Evolutionary conservation across 2,113 vertebrate species (phyloP).

Genomic region (Erythrolamprus reginae): DNA sequence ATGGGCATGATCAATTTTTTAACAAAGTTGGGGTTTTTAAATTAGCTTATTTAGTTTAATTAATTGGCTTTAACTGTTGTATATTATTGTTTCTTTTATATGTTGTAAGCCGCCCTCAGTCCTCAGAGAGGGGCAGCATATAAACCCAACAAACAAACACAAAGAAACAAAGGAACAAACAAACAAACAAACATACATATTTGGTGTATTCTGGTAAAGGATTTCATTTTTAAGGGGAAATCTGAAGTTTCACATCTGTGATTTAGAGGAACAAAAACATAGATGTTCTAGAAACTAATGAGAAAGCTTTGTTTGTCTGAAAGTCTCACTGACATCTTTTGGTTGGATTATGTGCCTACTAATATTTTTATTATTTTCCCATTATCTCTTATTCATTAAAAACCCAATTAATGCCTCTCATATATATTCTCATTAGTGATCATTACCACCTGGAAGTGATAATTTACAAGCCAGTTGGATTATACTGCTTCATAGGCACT

Average conservation of each 20-base stretch:
- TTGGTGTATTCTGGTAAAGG: neutral
- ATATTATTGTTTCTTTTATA: too few species aligned
- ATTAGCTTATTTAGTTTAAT: too few species aligned
- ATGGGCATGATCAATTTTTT: too few species aligned
- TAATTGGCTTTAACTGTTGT: too few species aligned
- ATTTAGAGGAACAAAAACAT: neutral
- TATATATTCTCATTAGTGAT: neutral
- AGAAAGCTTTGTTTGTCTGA: neutral
- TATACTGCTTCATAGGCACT: neutral
- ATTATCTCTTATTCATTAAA: neutral
- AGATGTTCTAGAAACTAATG: neutral
- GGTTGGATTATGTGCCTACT: neutral
- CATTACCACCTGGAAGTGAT: neutral
- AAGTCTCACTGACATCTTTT: neutral
- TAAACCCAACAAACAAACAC: too few species aligned
- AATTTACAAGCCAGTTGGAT: neutral
- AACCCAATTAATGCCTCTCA: slow-evolving; percentile 1
- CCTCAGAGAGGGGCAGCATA: too few species aligned
- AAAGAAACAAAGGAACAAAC: too few species aligned
- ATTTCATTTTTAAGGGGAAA: neutral
- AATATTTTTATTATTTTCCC: neutral
- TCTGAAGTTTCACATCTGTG: neutral
- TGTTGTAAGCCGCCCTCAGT: too few species aligned
- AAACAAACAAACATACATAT: too few species aligned
- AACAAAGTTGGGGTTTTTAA: too few species aligned